These are phyloP conservation scores for Acromyrmex heyeri DNA, from an alignment of 1,140 invertebrate species.

Conservation along the genomic window DNA sequence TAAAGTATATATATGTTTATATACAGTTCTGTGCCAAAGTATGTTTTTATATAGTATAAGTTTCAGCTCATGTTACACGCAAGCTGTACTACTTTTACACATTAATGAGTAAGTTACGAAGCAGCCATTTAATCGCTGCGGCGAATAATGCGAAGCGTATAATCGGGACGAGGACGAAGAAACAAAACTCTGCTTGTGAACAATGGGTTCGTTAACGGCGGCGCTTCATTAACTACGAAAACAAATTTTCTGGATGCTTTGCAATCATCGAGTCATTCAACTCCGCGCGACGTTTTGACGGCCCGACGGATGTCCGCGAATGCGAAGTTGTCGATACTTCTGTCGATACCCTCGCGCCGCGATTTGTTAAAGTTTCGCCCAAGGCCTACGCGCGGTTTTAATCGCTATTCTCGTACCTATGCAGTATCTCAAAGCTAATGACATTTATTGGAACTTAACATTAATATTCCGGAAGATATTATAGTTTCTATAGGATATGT, in stretches of 20 bases:
- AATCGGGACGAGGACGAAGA: slow-evolving; percentile 65
- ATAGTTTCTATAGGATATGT: neutral
- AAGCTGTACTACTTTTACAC: slow-evolving; percentile 41
- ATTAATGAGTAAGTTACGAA: slow-evolving; percentile 59
- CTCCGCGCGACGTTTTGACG: slow-evolving; percentile 37
- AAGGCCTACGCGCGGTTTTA: slow-evolving; percentile 32
- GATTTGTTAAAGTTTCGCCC: slow-evolving; percentile 42
- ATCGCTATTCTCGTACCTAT: neutral
- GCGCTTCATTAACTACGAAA: slow-evolving; percentile 69
- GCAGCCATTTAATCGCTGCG: slow-evolving; percentile 65
- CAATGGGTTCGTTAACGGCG: slow-evolving; percentile 74
- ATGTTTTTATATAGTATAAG: slow-evolving; percentile 24
- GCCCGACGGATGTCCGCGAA: slow-evolving; percentile 35
- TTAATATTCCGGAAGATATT: neutral
- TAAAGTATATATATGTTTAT: neutral
- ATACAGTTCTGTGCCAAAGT: neutral
- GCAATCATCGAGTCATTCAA: slow-evolving; percentile 81
- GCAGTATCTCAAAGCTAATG: neutral
- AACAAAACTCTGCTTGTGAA: slow-evolving; percentile 66
- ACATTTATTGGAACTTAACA: neutral
- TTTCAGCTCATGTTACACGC: slow-evolving; percentile 31
- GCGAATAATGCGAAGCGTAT: slow-evolving; percentile 20
- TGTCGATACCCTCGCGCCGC: neutral
- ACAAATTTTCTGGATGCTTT: slow-evolving; percentile 74
- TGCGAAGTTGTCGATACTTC: slow-evolving; percentile 49